phyloP scores from a whole-genome alignment of 2,797 vertebrate genomes.

The Myotis planiceps region DNA sequence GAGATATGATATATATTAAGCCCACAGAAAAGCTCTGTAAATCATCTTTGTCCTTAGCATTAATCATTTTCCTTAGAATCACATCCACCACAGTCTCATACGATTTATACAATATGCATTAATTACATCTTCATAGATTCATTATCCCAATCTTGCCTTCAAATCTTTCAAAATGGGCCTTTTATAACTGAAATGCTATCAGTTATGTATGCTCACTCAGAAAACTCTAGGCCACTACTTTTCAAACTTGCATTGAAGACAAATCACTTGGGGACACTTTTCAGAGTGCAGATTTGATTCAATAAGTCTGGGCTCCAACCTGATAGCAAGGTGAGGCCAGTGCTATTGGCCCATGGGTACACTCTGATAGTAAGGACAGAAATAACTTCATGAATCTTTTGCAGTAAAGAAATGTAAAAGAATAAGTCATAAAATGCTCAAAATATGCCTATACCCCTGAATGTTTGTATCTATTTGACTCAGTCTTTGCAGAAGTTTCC shows the following conservation, averaged over 20 bases:
- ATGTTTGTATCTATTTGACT: not conserved
- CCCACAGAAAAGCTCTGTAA: not conserved
- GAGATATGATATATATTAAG: not conserved
- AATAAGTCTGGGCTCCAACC: not conserved
- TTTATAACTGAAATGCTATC: conserved; percentile 26
- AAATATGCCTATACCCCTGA: not conserved
- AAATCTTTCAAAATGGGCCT: not conserved
- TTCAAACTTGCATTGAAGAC: not conserved
- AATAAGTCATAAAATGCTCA: not conserved
- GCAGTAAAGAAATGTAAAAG: not conserved
- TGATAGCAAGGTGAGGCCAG: not conserved
- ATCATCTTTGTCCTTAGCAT: not conserved
- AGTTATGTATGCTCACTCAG: not conserved
- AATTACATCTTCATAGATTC: not conserved
- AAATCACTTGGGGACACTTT: not conserved
- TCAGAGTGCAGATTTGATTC: not conserved
- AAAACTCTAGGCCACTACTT: not conserved
- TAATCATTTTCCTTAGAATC: conserved; percentile 5
- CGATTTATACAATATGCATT: not conserved
- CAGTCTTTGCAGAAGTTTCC: not conserved
- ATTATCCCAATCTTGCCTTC: not conserved
- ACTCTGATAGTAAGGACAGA: not conserved
- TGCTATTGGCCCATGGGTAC: not conserved
- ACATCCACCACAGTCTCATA: not conserved
- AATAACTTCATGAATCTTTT: not conserved